Percentiles rank a stretch among this genome's conserved stretches.
These are phyloP conservation scores for Pseudolaguvia tuberculata DNA, from an alignment of 2,113 vertebrate genomes.

Conservation along the genomic window DNA sequence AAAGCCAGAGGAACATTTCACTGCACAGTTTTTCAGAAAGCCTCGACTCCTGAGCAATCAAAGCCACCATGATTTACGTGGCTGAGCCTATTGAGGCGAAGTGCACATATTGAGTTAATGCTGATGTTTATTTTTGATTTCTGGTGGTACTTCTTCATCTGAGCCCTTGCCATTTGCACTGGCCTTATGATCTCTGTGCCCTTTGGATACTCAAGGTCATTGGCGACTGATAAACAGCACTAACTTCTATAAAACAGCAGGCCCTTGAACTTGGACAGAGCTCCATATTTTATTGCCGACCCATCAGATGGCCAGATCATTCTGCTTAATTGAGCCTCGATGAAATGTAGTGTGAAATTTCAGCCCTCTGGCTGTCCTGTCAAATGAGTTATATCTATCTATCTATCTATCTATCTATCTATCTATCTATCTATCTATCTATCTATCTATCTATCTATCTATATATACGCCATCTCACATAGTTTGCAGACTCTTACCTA, in stretches of 20 bases:
- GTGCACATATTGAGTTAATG: conserved; percentile 29
- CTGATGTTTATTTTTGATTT: conserved; percentile 19
- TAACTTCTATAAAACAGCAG: conserved; percentile 56
- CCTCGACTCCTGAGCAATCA: conserved; percentile 17
- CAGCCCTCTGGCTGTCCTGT: conserved; percentile 56
- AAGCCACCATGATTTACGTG: conserved; percentile 19
- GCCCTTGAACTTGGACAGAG: conserved; percentile 61
- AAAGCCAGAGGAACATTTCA: conserved; percentile 19
- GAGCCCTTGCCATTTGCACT: conserved; percentile 18
- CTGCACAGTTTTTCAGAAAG: conserved; percentile 26
- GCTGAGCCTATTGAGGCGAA: conserved; percentile 6
- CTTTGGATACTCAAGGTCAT: conserved; percentile 63
- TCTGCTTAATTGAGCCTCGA: conserved; percentile 67
- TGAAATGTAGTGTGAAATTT: conserved; percentile 73
- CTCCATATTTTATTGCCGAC: conserved; percentile 53
- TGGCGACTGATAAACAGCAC: conserved; percentile 60
- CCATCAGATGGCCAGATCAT: conserved; percentile 60
- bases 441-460: no score
- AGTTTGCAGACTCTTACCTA: conserved; percentile 13
- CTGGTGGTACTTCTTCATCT: background rate
- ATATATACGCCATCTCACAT: no score
- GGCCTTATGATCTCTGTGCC: conserved; percentile 11
- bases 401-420: no score
- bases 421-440: no score
- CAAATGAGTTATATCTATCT: conserved; percentile 65